These are phyloP conservation scores for Drosophila kambysellisi DNA, from an alignment of 2,888 invertebrate genomes.

Conservation along the genomic window DNA sequence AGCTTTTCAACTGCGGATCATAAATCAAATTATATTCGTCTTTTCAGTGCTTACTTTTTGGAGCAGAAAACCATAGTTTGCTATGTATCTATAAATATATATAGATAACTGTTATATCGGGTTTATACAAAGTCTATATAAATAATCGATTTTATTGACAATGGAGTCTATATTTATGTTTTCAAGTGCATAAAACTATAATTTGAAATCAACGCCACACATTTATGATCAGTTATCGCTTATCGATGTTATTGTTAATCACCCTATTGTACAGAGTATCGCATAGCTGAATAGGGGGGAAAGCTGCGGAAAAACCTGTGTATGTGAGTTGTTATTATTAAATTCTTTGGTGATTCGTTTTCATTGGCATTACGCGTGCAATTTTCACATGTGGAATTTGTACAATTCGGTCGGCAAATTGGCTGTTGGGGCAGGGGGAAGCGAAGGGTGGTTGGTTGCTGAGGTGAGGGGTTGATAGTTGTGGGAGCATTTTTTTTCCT, in stretches of 20 bases:
- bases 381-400: conserved; percentile 76
- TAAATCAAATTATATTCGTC: neutral
- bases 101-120: neutral
- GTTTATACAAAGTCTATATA: neutral
- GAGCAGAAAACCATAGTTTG: neutral
- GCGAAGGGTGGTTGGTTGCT: neutral
- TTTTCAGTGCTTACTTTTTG: neutral
- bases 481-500: conserved; percentile 12
- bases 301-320: neutral
- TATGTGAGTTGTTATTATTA: conserved; percentile 49
- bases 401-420: conserved; percentile 58
- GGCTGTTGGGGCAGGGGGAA: too few species aligned
- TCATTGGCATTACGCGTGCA: conserved; percentile 70
- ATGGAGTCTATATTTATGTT: neutral
- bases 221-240: neutral
- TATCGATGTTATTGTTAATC: neutral
- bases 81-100: too few species aligned
- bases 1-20: neutral
- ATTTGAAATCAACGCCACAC: neutral
- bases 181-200: too few species aligned
- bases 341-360: conserved; percentile 65
- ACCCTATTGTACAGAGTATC: conserved; percentile 3
- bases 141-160: neutral
- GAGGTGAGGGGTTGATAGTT: neutral
- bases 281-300: neutral